Conservation (phyloP, 2,797 vertebrate species). For the Onychomys torridus region DNA sequence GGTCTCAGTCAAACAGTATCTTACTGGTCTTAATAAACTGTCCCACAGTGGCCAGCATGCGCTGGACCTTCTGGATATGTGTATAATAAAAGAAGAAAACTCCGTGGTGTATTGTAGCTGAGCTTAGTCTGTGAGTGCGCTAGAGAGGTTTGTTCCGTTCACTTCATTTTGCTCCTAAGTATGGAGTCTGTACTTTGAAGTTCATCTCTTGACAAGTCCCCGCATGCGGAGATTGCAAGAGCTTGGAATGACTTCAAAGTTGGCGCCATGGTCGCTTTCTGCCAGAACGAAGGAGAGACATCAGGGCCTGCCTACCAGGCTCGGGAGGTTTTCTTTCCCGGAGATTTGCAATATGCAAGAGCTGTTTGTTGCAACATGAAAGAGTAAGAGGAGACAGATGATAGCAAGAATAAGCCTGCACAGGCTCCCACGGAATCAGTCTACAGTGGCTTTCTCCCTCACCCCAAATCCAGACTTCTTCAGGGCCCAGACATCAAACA, state of each 20-base stretch:
- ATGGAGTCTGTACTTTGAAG: neutral
- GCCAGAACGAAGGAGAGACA: neutral
- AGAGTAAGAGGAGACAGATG: neutral
- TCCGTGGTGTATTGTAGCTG: neutral
- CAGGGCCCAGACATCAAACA: neutral
- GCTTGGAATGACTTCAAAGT: conserved; percentile 55
- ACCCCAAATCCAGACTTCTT: neutral
- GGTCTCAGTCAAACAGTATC: neutral
- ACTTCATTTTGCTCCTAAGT: conserved; percentile 44
- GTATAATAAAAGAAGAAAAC: neutral
- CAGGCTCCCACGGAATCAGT: rapidly evolving
- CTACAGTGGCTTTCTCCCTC: neutral
- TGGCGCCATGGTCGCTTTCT: neutral
- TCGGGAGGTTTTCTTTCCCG: neutral
- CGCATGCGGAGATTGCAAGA: conserved; percentile 50
- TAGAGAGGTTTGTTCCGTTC: neutral
- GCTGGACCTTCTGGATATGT: neutral
- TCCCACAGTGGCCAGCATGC: neutral
- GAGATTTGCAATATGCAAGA: neutral
- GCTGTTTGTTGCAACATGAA: conserved; percentile 15
- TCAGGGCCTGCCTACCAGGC: conserved; percentile 10
- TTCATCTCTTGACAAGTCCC: conserved; percentile 63
- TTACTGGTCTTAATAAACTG: neutral
- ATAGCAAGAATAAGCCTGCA: neutral
- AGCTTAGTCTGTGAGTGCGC: neutral